These are phyloP conservation scores for Tupaia tana DNA, from an alignment of 2,113 vertebrate genomes.

Conservation along the genomic window DNA sequence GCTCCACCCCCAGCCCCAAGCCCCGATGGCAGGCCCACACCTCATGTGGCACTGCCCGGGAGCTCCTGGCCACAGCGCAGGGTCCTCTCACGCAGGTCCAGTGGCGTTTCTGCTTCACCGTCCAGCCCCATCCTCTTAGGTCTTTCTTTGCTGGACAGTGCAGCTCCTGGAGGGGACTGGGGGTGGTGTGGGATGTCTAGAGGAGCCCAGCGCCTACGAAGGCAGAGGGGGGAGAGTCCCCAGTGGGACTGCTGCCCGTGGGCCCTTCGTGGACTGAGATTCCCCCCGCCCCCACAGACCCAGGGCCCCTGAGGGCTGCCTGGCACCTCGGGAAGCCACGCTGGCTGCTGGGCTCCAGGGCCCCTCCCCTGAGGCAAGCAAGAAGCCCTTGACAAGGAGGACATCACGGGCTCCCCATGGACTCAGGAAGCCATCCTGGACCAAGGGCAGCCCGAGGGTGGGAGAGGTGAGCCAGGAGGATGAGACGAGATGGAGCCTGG, in stretches of 20 bases:
- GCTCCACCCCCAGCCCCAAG: too few species aligned
- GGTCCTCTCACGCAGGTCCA: too few species aligned
- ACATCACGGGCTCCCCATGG: background rate
- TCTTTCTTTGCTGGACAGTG: background rate
- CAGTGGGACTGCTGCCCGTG: background rate
- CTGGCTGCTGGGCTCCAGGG: background rate
- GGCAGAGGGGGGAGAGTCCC: background rate
- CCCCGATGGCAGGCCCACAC: too few species aligned
- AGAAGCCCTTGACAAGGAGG: background rate
- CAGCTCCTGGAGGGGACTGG: background rate
- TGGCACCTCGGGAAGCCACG: background rate
- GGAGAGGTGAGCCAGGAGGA: background rate
- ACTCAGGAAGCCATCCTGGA: background rate
- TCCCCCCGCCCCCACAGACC: background rate
- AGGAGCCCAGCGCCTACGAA: background rate
- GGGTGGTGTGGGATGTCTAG: background rate
- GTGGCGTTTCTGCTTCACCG: too few species aligned
- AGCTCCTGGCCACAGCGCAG: too few species aligned
- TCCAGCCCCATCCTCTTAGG: background rate
- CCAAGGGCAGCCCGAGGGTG: background rate
- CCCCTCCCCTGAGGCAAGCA: background rate
- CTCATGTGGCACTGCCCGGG: too few species aligned
- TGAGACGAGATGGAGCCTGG: background rate
- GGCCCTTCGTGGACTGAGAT: background rate
- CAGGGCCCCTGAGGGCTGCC: fast-evolving